Evolutionary conservation across 2,113 vertebrate genomes (phyloP).

Genomic region (Zosterops hypoxanthus): DNA sequence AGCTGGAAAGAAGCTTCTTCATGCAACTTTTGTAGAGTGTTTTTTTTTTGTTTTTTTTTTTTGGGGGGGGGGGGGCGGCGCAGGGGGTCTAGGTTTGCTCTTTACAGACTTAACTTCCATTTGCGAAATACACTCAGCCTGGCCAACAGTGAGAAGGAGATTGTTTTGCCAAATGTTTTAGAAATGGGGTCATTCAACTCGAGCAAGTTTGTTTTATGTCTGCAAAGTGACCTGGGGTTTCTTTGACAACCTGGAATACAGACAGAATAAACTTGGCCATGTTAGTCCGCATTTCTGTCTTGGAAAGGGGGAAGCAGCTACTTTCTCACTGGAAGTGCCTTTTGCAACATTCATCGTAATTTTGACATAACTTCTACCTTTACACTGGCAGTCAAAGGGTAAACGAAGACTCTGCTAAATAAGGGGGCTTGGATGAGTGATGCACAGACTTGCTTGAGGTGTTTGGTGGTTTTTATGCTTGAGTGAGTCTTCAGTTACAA

Average conservation of each 20-base stretch:
- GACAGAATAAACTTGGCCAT: background rate
- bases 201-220: slow-evolving; percentile 1
- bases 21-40: background rate
- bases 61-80: no score
- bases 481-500: background rate
- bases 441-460: background rate
- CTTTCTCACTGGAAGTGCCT: background rate
- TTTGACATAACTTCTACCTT: background rate
- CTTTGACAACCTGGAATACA: slow-evolving; percentile 4
- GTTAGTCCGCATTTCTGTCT: background rate
- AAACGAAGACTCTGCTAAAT: background rate
- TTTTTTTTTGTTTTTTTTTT: background rate
- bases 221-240: slow-evolving; percentile 7
- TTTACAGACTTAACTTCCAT: background rate
- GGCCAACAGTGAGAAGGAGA: background rate
- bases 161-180: background rate
- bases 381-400: background rate
- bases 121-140: background rate
- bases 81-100: background rate
- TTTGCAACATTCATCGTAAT: background rate
- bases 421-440: background rate
- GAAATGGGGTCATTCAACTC: slow-evolving; percentile 16
- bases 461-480: background rate
- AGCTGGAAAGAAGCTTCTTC: background rate
- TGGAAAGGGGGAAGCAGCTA: background rate